Conservation (phyloP, 2,888 invertebrate species). For the Philereme transversata region DNA sequence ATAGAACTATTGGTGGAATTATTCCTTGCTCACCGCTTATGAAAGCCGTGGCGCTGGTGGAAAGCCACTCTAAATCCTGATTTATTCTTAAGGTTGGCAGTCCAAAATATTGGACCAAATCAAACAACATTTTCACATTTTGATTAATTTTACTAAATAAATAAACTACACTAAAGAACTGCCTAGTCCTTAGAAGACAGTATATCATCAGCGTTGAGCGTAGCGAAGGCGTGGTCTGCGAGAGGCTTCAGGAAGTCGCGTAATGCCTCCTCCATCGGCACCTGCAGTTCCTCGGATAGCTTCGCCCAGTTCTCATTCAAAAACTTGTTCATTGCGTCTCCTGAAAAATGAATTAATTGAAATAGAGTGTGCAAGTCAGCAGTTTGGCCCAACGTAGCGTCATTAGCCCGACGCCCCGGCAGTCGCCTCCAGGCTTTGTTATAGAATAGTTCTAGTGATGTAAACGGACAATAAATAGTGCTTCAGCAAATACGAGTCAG, state of each 20-base stretch:
- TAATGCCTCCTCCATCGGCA: conserved; percentile 85
- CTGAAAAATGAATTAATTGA: conserved; percentile 53
- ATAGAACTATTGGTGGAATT: too few relatives aligned
- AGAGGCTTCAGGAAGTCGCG: conserved; percentile 71
- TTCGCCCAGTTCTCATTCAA: conserved; percentile 91
- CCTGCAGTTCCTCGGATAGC: conserved; percentile 88
- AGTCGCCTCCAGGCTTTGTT: too few relatives aligned
- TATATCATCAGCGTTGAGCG: conserved; percentile 71
- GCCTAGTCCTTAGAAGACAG: conserved; percentile 41
- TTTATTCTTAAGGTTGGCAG: too few relatives aligned
- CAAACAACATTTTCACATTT: not conserved
- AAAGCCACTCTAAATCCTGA: too few relatives aligned
- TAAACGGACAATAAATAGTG: too few relatives aligned
- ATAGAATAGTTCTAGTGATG: too few relatives aligned
- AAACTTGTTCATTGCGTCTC: conserved; percentile 89
- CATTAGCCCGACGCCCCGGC: too few relatives aligned
- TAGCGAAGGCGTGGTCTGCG: conserved; percentile 70
- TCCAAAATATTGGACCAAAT: not conserved
- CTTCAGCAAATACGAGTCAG: too few relatives aligned
- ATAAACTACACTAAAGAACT: not conserved
- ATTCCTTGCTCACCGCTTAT: too few relatives aligned
- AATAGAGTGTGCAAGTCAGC: too few relatives aligned
- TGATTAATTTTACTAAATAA: conserved; percentile 1
- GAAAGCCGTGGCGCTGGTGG: too few relatives aligned
- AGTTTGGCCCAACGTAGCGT: too few relatives aligned